phyloP scores from a whole-genome alignment of 2,888 invertebrate genomes.

The Himalopsyche kuldschensis region DNA sequence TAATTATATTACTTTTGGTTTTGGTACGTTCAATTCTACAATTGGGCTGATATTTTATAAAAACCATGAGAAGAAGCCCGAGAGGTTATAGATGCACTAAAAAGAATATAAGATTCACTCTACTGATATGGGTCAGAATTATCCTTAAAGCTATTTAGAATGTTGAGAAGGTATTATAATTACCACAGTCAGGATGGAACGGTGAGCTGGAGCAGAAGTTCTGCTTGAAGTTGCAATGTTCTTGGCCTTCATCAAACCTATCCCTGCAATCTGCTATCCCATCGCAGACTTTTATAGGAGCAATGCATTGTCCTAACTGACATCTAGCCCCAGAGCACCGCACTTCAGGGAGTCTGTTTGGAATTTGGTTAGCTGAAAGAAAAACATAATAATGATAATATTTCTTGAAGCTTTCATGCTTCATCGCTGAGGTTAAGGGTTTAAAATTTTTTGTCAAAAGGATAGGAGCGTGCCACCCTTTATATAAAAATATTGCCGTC shows the following conservation, averaged over 20 bases:
- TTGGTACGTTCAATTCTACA: too few species aligned
- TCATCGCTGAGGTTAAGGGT: too few species aligned
- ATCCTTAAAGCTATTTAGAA: not conserved
- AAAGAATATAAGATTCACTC: too few species aligned
- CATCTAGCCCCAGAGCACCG: conserved; percentile 68
- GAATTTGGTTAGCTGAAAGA: not conserved
- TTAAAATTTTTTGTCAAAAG: too few species aligned
- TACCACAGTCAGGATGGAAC: conserved; percentile 33
- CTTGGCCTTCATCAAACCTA: conserved; percentile 65
- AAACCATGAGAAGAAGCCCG: too few species aligned
- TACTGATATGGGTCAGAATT: too few species aligned
- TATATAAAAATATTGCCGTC: too few species aligned
- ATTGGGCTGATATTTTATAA: too few species aligned
- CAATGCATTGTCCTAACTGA: conserved; percentile 68
- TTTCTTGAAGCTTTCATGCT: not conserved
- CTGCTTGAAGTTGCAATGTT: conserved; percentile 52
- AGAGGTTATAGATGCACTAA: too few species aligned
- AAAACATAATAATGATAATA: not conserved
- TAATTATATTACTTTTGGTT: too few species aligned
- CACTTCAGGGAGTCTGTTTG: not conserved
- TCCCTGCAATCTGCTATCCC: conserved; percentile 70
- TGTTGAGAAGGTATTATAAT: not conserved
- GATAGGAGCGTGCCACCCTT: too few species aligned
- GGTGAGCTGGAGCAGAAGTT: conserved; percentile 39
- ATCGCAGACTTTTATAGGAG: conserved; percentile 64